Evolutionary conservation across 2,888 invertebrate species (phyloP).

Genomic region (Epiblema foenella): DNA sequence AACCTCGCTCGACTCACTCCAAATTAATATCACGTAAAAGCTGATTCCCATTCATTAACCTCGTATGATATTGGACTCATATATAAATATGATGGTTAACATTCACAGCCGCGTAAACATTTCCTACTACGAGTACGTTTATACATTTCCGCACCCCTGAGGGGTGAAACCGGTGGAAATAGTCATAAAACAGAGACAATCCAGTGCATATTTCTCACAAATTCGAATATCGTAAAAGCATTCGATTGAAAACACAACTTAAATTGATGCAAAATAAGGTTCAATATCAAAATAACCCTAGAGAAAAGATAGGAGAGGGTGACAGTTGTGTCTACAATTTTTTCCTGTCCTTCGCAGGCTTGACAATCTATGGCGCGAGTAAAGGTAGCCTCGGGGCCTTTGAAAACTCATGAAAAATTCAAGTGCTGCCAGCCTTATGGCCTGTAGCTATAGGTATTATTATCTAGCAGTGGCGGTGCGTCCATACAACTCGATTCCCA

Average conservation of each 20-base stretch:
- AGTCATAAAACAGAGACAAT: conserved; percentile 64
- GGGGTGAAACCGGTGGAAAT: conserved; percentile 59
- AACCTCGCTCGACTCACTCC: no score
- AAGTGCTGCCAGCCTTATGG: conserved; percentile 63
- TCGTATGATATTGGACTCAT: conserved; percentile 42
- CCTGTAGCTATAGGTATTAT: no score
- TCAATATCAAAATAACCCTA: not conserved
- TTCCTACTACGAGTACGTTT: conserved; percentile 58
- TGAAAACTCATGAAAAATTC: conserved; percentile 79
- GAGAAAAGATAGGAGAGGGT: not conserved
- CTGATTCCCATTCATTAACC: conserved; percentile 56
- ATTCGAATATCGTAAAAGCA: not conserved
- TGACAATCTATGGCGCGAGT: conserved; percentile 42
- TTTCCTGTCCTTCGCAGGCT: conserved; percentile 49
- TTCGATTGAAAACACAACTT: not conserved
- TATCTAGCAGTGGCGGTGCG: no score
- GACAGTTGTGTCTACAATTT: conserved; percentile 46
- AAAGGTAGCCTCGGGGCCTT: conserved; percentile 62
- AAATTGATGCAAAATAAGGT: not conserved
- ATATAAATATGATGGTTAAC: conserved; percentile 39
- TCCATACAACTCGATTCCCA: no score
- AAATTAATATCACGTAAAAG: conserved; percentile 22
- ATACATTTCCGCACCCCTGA: conserved; percentile 54
- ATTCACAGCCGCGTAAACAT: conserved; percentile 58
- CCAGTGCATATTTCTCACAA: not conserved